Evolutionary conservation across 1,140 invertebrate species (phyloP).

Genomic region (Ostrea edulis): DNA sequence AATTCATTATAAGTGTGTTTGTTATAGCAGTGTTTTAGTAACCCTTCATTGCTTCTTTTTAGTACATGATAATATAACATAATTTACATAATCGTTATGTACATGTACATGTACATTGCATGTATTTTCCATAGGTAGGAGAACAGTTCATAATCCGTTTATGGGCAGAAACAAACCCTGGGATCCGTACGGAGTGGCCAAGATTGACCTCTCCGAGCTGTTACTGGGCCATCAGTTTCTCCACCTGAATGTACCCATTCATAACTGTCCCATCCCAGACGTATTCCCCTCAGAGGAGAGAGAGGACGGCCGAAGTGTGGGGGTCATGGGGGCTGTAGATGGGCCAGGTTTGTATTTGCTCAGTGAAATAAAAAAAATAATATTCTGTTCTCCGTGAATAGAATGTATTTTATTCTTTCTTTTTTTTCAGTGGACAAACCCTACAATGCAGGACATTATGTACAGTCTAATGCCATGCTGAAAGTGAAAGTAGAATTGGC

Average conservation of each 20-base stretch:
- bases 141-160: conserved; percentile 77
- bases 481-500: conserved; percentile 76
- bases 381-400: too few species aligned
- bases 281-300: conserved; percentile 65
- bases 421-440: conserved; percentile 69
- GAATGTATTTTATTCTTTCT: too few species aligned
- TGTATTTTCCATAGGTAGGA: conserved; percentile 66
- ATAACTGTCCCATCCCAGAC: conserved; percentile 75
- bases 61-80: too few species aligned
- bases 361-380: background rate
- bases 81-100: too few species aligned
- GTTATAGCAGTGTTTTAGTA: too few species aligned
- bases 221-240: conserved; percentile 75
- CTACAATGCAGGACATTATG: conserved; percentile 72
- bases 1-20: too few species aligned
- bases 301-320: conserved; percentile 63
- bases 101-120: too few species aligned
- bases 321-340: conserved; percentile 75
- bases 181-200: conserved; percentile 78
- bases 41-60: too few species aligned
- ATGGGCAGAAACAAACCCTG: conserved; percentile 74
- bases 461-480: conserved; percentile 68
- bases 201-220: conserved; percentile 76
- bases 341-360: conserved; percentile 72
- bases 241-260: conserved; percentile 74